These are phyloP conservation scores for Sylvilagus floridanus DNA, from an alignment of 2,797 vertebrate species.

Conservation along the genomic window DNA sequence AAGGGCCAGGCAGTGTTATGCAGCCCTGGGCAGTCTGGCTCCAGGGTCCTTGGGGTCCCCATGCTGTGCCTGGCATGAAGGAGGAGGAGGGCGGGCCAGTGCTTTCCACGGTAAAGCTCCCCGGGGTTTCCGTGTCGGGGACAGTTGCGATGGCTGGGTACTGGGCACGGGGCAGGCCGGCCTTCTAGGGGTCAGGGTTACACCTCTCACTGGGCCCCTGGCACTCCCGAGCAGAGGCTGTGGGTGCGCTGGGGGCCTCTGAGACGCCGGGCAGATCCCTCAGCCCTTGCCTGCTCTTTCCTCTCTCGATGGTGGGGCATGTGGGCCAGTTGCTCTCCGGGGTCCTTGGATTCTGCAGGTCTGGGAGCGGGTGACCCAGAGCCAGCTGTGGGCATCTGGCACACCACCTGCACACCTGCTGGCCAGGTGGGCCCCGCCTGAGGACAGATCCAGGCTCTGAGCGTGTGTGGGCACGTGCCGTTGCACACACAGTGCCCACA, in stretches of 20 bases:
- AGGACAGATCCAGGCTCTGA: background rate
- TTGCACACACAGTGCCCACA: too few species aligned
- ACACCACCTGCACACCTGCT: background rate
- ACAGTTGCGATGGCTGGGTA: background rate
- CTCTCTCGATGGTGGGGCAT: background rate
- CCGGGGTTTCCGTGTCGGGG: too few species aligned
- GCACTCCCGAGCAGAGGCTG: background rate
- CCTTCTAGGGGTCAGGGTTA: background rate
- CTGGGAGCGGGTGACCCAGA: background rate
- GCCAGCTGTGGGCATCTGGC: background rate
- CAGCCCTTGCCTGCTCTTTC: too few species aligned
- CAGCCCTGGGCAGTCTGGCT: background rate
- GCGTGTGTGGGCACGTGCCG: accelerated
- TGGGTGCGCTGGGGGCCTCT: background rate
- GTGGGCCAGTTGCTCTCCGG: background rate
- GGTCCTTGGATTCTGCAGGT: background rate
- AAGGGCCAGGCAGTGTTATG: background rate
- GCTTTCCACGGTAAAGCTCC: background rate
- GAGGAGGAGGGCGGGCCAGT: background rate
- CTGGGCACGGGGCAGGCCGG: background rate
- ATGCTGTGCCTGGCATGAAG: background rate
- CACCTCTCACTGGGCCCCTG: too few species aligned
- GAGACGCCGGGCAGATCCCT: background rate
- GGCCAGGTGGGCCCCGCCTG: background rate
- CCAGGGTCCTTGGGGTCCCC: background rate